These are phyloP conservation scores for Bujurquina vittata DNA, from an alignment of 2,113 vertebrate species.

Conservation along the genomic window DNA sequence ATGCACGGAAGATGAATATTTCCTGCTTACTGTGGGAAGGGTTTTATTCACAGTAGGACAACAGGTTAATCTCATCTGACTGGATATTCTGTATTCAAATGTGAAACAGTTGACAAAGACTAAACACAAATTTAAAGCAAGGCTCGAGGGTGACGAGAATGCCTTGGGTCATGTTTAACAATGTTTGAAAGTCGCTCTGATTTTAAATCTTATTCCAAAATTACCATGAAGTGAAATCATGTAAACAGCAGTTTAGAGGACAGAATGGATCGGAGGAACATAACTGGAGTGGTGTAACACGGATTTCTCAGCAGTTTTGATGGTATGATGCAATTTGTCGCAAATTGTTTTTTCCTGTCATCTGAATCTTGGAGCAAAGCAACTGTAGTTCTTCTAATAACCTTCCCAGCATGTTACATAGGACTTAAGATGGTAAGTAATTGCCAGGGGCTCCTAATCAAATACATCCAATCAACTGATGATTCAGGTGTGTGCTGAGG, in stretches of 20 bases:
- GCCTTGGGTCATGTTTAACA: background rate
- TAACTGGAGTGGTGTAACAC: background rate
- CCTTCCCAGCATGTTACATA: background rate
- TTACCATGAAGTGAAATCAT: background rate
- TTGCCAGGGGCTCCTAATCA: no score
- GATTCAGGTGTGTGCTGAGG: no score
- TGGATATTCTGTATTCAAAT: background rate
- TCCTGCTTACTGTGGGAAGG: constrained; percentile 13
- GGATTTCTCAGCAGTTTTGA: background rate
- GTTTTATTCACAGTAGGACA: background rate
- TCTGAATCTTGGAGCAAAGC: background rate
- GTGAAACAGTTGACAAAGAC: background rate
- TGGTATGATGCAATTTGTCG: background rate
- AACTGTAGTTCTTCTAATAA: background rate
- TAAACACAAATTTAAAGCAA: constrained; percentile 1
- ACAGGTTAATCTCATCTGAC: background rate
- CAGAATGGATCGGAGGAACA: background rate
- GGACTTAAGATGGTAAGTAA: no score
- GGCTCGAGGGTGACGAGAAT: background rate
- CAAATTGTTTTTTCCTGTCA: background rate
- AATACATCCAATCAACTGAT: no score
- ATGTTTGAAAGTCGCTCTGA: background rate
- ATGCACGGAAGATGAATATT: constrained; percentile 3
- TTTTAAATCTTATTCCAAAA: background rate
- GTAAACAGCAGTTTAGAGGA: background rate